Evolutionary conservation across 92 coral and sea anemone species (phyloP), one percentile per base, ranked within the genome.

Genomic region (Palythoa grandis): DNA sequence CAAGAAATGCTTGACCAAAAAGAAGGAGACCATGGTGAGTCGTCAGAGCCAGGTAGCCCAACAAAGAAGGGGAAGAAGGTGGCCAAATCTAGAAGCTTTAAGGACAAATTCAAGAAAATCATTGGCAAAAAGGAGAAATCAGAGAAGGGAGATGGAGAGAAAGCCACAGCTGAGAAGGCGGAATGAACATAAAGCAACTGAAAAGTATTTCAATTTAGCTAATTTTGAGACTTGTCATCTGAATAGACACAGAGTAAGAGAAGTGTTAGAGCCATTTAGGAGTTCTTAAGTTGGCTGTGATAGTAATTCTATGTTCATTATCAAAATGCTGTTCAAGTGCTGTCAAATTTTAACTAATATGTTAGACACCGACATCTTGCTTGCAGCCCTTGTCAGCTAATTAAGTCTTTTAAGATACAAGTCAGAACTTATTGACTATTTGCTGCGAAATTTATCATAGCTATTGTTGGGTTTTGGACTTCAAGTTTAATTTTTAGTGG

Each of bases 1-100:
- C 17, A 65, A 25, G 85, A 80, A 6, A 69, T 65, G 85, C 37
- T 80, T 75, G 85, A 80, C 65, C 71, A 65, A 43, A 80, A 70
- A 19, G 85, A 80, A 14, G 85, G 74, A 1, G 85, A 50, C 1
- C 85, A 80, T 7, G 85, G 85, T 1, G 85, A 67, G 58, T 80
- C 85, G 2, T 80, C 85, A 14, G 85, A 80, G 74, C 85, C 85
- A 47, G 85, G 23, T 7, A 80, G 85, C 74, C 85, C 85, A 4
- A 80, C 75, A 6, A 80, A 80, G 85, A 80, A 80, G 50, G 85
- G 85, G 9, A 80, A 80, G 60, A 80, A 80, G 58, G 85, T 80
- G 9, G 24, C 38, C 4, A 80, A 80, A 40, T 63, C 70, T 48
- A 66, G 74, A 40, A 80, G 85, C 61, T 80, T 80, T 40, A 80